Conservation (phyloP, 92 coral and sea anemone genomes). For the Micromussa lordhowensis region DNA sequence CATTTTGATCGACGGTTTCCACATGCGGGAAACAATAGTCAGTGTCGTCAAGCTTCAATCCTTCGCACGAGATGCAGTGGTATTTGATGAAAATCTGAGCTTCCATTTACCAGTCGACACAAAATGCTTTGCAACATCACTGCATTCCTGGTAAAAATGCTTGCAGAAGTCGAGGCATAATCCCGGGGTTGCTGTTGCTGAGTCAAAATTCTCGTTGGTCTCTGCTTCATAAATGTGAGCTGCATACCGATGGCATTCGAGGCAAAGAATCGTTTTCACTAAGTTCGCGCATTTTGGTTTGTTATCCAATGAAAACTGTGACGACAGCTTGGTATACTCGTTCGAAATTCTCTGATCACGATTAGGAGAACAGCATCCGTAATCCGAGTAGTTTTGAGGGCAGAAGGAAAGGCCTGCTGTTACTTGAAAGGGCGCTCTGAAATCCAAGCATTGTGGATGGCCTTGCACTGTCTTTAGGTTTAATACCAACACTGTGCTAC, state of each 20-base stretch:
- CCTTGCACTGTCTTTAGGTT: constrained; percentile 14
- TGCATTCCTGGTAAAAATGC: constrained; percentile 65
- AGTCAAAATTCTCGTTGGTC: constrained; percentile 74
- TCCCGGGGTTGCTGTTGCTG: constrained; percentile 85
- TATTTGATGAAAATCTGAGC: constrained; percentile 31
- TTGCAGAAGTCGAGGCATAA: constrained; percentile 65
- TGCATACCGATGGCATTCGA: constrained; percentile 90
- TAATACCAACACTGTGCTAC: background rate
- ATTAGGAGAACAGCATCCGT: constrained; percentile 85
- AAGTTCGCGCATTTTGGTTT: constrained; percentile 65
- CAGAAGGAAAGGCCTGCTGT: constrained; percentile 62
- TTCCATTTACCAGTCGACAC: constrained; percentile 62
- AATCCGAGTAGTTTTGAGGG: constrained; percentile 67
- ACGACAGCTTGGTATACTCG: constrained; percentile 39
- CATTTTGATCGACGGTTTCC: constrained; percentile 58
- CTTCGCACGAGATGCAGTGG: constrained; percentile 45
- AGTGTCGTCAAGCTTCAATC: constrained; percentile 50
- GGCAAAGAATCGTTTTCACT: constrained; percentile 79
- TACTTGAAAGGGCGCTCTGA: constrained; percentile 81
- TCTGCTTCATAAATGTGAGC: constrained; percentile 94
- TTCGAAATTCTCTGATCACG: constrained; percentile 62
- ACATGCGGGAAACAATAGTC: constrained; percentile 91
- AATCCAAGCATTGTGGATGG: constrained; percentile 97
- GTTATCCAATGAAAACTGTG: constrained; percentile 50
- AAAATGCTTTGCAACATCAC: constrained; percentile 57